Conservation (phyloP, 2,797 vertebrate species). For the Emydoidea blandingii region DNA sequence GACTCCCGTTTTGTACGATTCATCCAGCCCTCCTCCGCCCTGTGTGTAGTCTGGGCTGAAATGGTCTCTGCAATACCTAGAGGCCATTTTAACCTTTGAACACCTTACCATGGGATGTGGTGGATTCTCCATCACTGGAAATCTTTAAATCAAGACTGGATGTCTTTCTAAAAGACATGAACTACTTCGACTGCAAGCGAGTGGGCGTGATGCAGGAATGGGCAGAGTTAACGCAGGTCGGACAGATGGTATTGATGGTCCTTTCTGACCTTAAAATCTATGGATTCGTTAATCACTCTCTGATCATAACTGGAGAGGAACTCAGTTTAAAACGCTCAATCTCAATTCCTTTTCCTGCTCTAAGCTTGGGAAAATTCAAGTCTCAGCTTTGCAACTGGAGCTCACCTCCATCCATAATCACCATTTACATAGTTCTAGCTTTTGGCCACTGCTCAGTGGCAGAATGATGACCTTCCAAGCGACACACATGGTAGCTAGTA, state of each 20-base stretch:
- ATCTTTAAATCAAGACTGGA: neutral
- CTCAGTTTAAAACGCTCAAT: neutral
- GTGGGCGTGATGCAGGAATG: neutral
- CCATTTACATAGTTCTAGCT: neutral
- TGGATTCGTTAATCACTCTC: neutral
- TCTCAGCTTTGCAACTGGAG: neutral
- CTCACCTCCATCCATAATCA: neutral
- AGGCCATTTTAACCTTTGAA: slow-evolving; percentile 1
- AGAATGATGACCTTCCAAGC: neutral
- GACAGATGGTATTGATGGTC: neutral
- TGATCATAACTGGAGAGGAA: neutral
- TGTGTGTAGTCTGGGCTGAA: neutral
- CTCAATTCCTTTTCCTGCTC: neutral
- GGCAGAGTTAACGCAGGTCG: slow-evolving; percentile 18
- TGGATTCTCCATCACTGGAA: neutral
- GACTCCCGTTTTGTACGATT: neutral
- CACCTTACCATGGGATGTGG: slow-evolving; percentile 6
- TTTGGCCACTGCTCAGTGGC: neutral
- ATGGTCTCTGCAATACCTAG: neutral
- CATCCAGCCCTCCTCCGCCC: neutral
- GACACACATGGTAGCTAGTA: neutral
- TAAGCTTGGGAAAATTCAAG: rapidly evolving
- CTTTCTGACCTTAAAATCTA: neutral
- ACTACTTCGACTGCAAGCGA: rapidly evolving
- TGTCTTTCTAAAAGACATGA: neutral